Conservation (phyloP, 2,797 vertebrate species). For the Alca torda region DNA sequence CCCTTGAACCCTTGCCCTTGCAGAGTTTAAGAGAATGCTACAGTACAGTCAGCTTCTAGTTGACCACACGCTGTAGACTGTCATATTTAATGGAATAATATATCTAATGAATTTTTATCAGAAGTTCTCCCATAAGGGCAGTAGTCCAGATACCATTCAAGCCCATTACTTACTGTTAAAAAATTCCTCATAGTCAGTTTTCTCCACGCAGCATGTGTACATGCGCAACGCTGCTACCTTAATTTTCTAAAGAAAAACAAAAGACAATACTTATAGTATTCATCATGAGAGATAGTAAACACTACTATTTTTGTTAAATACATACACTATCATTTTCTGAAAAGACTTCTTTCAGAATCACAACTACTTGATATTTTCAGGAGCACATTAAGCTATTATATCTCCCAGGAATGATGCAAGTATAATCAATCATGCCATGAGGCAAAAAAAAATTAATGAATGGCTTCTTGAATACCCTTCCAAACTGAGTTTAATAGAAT, state of each 20-base stretch:
- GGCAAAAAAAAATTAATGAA: background rate
- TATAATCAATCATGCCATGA: background rate
- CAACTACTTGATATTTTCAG: background rate
- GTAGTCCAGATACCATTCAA: background rate
- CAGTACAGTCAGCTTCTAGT: background rate
- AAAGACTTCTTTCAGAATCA: background rate
- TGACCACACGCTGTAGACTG: no score
- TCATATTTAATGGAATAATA: background rate
- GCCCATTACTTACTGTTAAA: slow-evolving; percentile 87
- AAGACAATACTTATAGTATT: background rate
- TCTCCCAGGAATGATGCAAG: background rate
- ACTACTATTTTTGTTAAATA: background rate
- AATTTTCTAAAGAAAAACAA: slow-evolving; percentile 86
- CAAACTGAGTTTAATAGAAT: background rate
- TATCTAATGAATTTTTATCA: background rate
- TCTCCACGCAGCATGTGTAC: slow-evolving; percentile 98
- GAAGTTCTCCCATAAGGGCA: background rate
- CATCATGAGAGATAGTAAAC: background rate
- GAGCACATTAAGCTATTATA: background rate
- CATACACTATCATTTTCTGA: background rate
- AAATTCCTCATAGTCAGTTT: slow-evolving; percentile 94
- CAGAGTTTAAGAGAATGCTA: background rate
- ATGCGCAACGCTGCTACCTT: slow-evolving; percentile 96
- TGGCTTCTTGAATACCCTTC: background rate
- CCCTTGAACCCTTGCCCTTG: background rate